Percentiles rank a stretch among this genome's conserved stretches.
These are phyloP conservation scores for Ceratotherium simum DNA, from an alignment of 2,113 vertebrate genomes.

Conservation along the genomic window DNA sequence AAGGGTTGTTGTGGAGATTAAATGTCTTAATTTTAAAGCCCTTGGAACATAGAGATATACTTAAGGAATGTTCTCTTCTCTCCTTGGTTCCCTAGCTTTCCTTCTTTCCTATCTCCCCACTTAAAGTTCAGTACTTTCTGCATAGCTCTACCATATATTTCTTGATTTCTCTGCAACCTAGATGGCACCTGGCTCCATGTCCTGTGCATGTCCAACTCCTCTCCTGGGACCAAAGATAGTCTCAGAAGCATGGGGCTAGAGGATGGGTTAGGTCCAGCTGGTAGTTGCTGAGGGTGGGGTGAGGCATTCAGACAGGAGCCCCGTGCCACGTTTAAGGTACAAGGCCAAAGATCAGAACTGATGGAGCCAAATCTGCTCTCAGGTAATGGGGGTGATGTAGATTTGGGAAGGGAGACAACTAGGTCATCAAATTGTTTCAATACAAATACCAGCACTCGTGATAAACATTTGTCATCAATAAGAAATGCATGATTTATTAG, in stretches of 20 bases:
- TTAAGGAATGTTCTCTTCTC: background rate
- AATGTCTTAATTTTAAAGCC: background rate
- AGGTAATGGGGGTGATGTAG: background rate
- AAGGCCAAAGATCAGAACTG: background rate
- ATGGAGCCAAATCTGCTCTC: background rate
- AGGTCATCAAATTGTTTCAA: background rate
- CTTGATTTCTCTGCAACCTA: conserved; percentile 4
- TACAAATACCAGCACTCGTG: background rate
- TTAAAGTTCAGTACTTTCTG: background rate
- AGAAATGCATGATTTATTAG: background rate
- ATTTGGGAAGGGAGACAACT: background rate
- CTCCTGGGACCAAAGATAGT: background rate
- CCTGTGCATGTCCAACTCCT: background rate
- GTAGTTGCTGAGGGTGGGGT: background rate
- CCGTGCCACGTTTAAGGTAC: background rate
- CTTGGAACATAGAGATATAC: background rate
- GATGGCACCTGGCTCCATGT: background rate
- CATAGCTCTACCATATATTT: background rate
- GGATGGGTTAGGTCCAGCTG: background rate
- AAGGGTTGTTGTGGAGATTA: background rate
- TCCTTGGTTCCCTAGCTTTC: background rate
- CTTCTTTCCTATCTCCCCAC: background rate
- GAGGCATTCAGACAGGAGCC: background rate
- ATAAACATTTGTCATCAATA: background rate
- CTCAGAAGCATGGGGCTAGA: background rate